These are phyloP conservation scores for Papilio dardanus DNA, from an alignment of 1,140 invertebrate genomes.

Conservation along the genomic window DNA sequence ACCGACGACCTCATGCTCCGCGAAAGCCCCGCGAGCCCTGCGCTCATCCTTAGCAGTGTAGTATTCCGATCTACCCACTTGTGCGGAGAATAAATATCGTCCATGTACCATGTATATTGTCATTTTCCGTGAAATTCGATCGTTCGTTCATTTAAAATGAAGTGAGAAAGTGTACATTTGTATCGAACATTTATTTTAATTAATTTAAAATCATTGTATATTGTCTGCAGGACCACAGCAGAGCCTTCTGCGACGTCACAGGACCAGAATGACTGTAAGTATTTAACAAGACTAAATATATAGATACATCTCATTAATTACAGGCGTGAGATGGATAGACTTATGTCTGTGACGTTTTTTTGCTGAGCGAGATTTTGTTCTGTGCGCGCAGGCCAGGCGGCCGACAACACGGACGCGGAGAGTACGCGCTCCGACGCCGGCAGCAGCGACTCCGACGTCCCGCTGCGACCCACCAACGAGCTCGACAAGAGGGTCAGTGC, in stretches of 20 bases:
- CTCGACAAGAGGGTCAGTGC: slow-evolving; percentile 84
- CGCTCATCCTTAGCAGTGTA: no score
- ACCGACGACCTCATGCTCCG: no score
- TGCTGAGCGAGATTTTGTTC: background rate
- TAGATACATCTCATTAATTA: background rate
- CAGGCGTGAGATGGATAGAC: background rate
- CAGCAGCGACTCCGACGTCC: slow-evolving; percentile 86
- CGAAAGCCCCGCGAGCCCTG: no score
- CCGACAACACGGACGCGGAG: slow-evolving; percentile 79
- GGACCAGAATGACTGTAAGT: slow-evolving; percentile 68
- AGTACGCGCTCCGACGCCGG: slow-evolving; percentile 85
- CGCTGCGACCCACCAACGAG: slow-evolving; percentile 82
- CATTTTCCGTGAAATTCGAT: no score
- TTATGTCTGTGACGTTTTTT: background rate
- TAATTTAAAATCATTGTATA: background rate
- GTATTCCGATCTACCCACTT: no score
- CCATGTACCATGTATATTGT: no score
- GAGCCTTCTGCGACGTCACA: slow-evolving; percentile 52
- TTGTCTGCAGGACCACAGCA: slow-evolving; percentile 52
- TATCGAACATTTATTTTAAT: no score
- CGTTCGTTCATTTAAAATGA: no score
- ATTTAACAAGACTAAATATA: slow-evolving; percentile 8
- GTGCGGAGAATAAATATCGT: no score
- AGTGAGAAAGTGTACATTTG: slow-evolving; percentile 1
- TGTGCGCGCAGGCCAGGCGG: slow-evolving; percentile 45